Evolutionary conservation across 2,797 vertebrate species (phyloP), one percentile per base, ranked within the genome.

Genomic region (Anabas testudineus): DNA sequence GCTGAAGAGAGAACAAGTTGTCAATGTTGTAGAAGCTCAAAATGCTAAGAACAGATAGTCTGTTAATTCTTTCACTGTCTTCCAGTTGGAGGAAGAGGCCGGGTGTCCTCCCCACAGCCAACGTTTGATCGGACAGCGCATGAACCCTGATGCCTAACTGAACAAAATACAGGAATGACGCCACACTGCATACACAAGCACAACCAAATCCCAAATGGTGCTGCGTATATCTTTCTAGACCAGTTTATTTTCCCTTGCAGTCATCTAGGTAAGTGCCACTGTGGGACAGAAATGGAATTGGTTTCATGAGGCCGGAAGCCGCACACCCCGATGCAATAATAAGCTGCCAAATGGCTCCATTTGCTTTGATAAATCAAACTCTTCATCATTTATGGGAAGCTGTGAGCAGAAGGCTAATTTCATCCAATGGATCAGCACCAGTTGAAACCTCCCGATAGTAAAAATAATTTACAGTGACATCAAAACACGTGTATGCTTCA

Each of bases 31-130:
- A n/a, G 8, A 32, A 32, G 8, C 30, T 32, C n/a, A n/a, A 32
- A 32, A 32, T 32, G 4, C 30, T 4, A 4, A 32, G 30, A 32
- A 8, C 8, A 30, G 4, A 8, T 32, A 6, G 41, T 47, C 4
- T 37, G 21, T 24, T 43, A 10, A 2, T 63, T 12, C 19, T 59
- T 58, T 61, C 6, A 10, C 2, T 85, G 26, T 76, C 59, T 67
- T 46, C 32, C 73, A 94, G 94, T 52, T 94, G 60, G 91, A 93
- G 78, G 93, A 88, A 30, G 90, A 87, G 67, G 82, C 80, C 14
- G 71, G 81, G 48, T 41, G 43, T 52, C 82, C 81, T 30, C 68
- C 88, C 41, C 93, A 88, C 54, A 90, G 87, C 63, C 85, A 51
- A 3, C 81, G 60, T 46, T 88, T 95, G 66, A 93, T 94, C 68